phyloP scores from a whole-genome alignment of 1,140 invertebrate species.

The Zaprionus kolodkinae region DNA sequence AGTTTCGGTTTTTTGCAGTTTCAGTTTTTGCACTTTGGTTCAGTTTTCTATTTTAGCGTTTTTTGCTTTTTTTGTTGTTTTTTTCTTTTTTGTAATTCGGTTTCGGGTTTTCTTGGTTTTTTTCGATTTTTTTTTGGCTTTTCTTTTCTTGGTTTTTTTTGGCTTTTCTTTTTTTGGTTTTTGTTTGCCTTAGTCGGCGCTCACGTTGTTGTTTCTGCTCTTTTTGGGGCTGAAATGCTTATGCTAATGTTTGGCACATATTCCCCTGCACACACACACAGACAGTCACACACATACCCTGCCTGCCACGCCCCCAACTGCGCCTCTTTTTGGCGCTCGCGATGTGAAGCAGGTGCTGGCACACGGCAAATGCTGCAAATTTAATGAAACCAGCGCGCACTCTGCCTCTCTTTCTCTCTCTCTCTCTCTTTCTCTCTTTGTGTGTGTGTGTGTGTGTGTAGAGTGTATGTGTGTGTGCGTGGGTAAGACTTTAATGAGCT shows the following conservation, averaged over 20 bases:
- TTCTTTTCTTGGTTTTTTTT: constrained; percentile 11
- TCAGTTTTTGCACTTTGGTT: constrained; percentile 1
- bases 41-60: background rate
- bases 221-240: constrained; percentile 40
- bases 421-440: too few relatives aligned
- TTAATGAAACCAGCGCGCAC: constrained; percentile 45
- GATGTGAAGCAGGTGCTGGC: constrained; percentile 25
- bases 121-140: background rate
- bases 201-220: constrained; percentile 1
- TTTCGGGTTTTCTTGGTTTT: constrained; percentile 7
- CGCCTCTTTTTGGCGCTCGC: background rate
- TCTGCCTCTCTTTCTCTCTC: background rate
- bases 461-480: constrained; percentile 14
- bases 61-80: constrained; percentile 7
- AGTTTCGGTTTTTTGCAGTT: constrained; percentile 13
- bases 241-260: constrained; percentile 57
- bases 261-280: background rate
- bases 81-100: background rate
- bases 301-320: background rate
- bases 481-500: constrained; percentile 55
- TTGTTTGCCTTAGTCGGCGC: background rate
- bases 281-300: too few relatives aligned
- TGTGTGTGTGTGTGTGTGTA: background rate
- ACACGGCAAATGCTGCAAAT: constrained; percentile 37
- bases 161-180: constrained; percentile 6